Base-by-base conservation (phyloP, 2,113 vertebrate genomes). In the Xiphorhynchus elegans region DNA sequence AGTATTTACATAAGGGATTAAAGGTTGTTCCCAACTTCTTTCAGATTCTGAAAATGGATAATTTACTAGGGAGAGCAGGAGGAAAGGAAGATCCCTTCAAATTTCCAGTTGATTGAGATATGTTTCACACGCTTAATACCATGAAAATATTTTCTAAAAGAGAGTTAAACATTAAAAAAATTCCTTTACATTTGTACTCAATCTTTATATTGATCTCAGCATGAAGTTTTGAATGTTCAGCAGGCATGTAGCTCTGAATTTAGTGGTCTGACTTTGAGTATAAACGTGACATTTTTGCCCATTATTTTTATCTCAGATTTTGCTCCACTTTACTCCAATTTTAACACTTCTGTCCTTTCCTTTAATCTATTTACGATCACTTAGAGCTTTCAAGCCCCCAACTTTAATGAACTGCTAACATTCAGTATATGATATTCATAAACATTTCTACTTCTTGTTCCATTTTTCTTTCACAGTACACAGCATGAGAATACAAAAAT, bases 391-490 rank as follows among this genome's bases (percentile, higher is more conserved):
- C 37, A 84, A 77, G 31, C 13, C 24, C 10, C 5, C 29, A 82
- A 17, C 8, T 93, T 87, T 92, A 89, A 94, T 75, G 66, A 95
- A 78, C 21, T 49, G 81, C 55, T 44, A 89, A 84, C 56, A 69
- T 10, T 77, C 29, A 7, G 17, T 92, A 72, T 68, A n/a, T n/a
- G 23, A 40, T 75, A 86, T 52, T 92, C 73, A 89, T 79, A 94
- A 95, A 70, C 16, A 75, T 95, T 94, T 96, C 40, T 89, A 85
- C 78, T 69, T 89, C 47, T 94, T 91, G 21, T 86, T 66, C 44
- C 13, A 66, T 42, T 87, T 93, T 83, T 70, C 39, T 40, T 25
- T 93, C 17, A 59, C 50, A 63, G 67, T 63, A 59, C 69, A 44
- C 39, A 95, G 44, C 77, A 82, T 23, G 33, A 79, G 44, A 87